Conservation (phyloP, 2,888 invertebrate genomes). For the Leptinotarsa juncta region DNA sequence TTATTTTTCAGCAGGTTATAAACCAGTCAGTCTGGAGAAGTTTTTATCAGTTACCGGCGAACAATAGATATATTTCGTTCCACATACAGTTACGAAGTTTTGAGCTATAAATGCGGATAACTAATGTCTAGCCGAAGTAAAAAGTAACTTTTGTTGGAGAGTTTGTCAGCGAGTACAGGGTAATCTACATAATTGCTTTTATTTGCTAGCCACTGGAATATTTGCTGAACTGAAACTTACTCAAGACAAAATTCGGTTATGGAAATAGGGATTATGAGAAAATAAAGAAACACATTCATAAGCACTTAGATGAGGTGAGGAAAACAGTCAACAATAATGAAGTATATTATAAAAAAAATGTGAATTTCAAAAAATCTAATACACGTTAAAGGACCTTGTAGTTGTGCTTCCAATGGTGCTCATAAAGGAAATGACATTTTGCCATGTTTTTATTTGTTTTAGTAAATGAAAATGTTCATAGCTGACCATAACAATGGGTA, state of each 20-base stretch:
- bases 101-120: constrained; percentile 46
- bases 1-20: constrained; percentile 40
- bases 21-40: constrained; percentile 40
- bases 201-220: constrained; percentile 5
- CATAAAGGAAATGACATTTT: too few relatives aligned
- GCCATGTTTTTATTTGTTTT: too few relatives aligned
- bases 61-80: constrained; percentile 44
- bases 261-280: not conserved
- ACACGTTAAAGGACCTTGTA: too few relatives aligned
- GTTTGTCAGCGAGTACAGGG: constrained; percentile 36
- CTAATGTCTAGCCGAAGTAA: constrained; percentile 40
- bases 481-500: too few relatives aligned
- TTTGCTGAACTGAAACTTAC: not conserved
- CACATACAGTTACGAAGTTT: constrained; percentile 47
- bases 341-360: too few relatives aligned
- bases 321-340: too few relatives aligned
- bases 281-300: not conserved
- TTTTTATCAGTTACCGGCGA: constrained; percentile 41
- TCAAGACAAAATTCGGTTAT: not conserved
- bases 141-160: constrained; percentile 45
- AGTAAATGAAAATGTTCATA: too few relatives aligned
- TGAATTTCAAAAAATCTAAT: too few relatives aligned
- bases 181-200: constrained; percentile 24
- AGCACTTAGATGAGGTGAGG: too few relatives aligned
- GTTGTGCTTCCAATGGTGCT: too few relatives aligned